Conservation (phyloP, 2,888 invertebrate species). For the Dryococelus australis region DNA sequence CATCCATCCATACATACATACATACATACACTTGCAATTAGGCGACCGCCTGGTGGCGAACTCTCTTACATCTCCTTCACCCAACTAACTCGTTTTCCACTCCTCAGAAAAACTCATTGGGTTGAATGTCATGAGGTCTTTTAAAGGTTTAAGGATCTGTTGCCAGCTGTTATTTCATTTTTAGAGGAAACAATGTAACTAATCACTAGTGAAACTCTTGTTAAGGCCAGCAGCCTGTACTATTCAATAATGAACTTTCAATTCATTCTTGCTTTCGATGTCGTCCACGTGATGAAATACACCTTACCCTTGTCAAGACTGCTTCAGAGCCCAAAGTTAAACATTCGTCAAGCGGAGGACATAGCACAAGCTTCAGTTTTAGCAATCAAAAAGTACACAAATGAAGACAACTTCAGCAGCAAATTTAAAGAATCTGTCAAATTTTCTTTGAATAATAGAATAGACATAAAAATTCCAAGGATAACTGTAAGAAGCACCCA, state of each 20-base stretch:
- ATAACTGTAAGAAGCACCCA: background rate
- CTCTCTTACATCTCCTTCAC: too few relatives aligned
- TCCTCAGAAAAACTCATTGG: background rate
- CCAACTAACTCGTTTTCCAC: too few relatives aligned
- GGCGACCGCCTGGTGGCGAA: too few relatives aligned
- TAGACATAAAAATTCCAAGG: background rate
- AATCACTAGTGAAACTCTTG: too few relatives aligned
- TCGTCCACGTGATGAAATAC: too few relatives aligned
- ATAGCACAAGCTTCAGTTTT: background rate
- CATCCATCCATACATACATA: too few relatives aligned
- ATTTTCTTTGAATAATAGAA: background rate
- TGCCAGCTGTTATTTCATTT: background rate
- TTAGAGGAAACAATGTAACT: background rate
- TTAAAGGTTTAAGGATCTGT: background rate
- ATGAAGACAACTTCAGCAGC: background rate
- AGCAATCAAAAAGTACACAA: background rate
- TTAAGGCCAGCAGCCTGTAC: too few relatives aligned
- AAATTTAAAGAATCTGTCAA: background rate
- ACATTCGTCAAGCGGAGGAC: background rate
- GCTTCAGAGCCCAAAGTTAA: too few relatives aligned
- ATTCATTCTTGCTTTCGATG: too few relatives aligned
- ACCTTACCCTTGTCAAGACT: too few relatives aligned
- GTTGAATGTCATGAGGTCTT: background rate
- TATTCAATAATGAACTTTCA: too few relatives aligned
- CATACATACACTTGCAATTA: too few relatives aligned